A percentile compares a stretch with the other conserved stretches of the same genome.
phyloP scores from a whole-genome alignment of 2,113 vertebrate genomes.

The Apaloderma vittatum region DNA sequence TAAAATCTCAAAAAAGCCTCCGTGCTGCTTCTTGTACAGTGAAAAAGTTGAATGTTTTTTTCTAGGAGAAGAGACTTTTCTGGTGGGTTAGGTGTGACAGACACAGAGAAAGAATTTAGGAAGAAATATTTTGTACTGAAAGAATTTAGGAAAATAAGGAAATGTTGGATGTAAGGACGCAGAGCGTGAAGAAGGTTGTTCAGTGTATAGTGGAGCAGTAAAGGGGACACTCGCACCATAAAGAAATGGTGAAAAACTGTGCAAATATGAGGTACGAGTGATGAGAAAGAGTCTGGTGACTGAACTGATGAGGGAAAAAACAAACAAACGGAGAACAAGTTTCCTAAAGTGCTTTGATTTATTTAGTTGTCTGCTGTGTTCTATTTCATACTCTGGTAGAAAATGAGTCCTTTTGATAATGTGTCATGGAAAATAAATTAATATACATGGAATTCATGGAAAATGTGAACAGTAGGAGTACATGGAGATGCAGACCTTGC shows the following conservation, averaged over 20 bases:
- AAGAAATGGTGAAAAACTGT: background rate
- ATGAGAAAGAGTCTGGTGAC: background rate
- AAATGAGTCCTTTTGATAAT: background rate
- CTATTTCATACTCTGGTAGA: background rate
- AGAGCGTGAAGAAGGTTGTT: background rate
- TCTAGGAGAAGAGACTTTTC: background rate
- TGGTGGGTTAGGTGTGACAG: background rate
- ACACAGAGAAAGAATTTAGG: background rate
- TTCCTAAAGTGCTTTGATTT: background rate
- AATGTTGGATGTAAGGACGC: background rate
- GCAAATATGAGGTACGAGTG: background rate
- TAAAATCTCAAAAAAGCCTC: background rate
- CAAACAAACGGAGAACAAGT: background rate
- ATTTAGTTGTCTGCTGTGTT: background rate
- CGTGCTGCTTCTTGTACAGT: background rate
- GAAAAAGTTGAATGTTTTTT: background rate
- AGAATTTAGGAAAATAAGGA: background rate
- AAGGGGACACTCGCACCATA: background rate
- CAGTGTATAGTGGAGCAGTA: background rate
- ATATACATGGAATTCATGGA: background rate
- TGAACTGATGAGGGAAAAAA: background rate
- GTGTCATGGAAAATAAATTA: background rate
- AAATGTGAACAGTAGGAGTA: background rate
- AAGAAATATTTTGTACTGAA: background rate
- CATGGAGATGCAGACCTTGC: background rate